Percentiles rank a stretch among this genome's conserved stretches.
These are phyloP conservation scores for Mobula birostris DNA, from an alignment of 2,113 vertebrate species.

Conservation along the genomic window DNA sequence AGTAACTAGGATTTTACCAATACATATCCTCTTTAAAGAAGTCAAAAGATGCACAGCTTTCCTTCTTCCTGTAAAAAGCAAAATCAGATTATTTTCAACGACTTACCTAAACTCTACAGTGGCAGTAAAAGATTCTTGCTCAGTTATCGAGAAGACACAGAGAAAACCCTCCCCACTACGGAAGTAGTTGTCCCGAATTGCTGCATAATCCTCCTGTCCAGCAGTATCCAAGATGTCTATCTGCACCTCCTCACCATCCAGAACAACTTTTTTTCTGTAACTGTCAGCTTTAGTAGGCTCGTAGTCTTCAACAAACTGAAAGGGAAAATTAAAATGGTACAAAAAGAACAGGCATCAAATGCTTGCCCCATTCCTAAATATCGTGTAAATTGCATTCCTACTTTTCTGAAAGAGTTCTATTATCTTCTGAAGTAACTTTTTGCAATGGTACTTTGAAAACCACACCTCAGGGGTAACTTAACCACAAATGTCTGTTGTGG, in stretches of 20 bases:
- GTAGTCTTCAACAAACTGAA: conserved; percentile 96
- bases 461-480: not conserved
- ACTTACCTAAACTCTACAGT: conserved; percentile 81
- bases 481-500: not conserved
- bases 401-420: not conserved
- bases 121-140: conserved; percentile 84
- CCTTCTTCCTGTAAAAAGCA: not conserved
- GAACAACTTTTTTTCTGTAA: conserved; percentile 95
- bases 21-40: too few species aligned
- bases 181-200: conserved; percentile 97
- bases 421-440: not conserved
- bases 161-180: conserved; percentile 94
- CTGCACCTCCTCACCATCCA: conserved; percentile 94
- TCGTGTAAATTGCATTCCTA: conserved; percentile 33
- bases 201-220: conserved; percentile 93
- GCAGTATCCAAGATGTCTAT: conserved; percentile 86
- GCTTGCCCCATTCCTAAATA: conserved; percentile 32
- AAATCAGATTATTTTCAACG: not conserved
- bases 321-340: conserved; percentile 32
- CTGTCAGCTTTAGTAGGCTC: conserved; percentile 98
- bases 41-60: too few species aligned
- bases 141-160: conserved; percentile 91
- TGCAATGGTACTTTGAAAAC: not conserved
- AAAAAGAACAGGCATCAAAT: not conserved
- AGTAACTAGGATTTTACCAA: too few species aligned